These are phyloP conservation scores for Aricia artaxerxes DNA, from an alignment of 2,888 invertebrate genomes.

Conservation along the genomic window DNA sequence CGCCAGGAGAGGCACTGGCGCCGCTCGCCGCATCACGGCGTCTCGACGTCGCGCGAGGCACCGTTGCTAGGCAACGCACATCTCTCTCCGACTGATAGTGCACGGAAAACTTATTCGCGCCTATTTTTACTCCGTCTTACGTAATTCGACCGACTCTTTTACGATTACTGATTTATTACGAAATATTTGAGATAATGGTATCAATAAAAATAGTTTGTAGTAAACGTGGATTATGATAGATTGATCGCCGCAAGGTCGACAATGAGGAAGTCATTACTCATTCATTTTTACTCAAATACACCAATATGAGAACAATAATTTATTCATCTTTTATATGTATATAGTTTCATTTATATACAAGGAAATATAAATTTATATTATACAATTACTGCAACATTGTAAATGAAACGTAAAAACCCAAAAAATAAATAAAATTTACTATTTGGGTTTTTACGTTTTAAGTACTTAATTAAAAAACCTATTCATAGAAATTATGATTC, in stretches of 20 bases:
- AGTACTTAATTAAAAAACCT: too few species aligned
- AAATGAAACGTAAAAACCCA: too few species aligned
- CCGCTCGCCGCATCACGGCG: constrained; percentile 61
- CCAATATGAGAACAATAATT: neutral
- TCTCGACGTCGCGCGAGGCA: constrained; percentile 70
- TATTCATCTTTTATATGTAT: neutral
- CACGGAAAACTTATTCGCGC: constrained; percentile 18
- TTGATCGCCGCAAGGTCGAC: constrained; percentile 1
- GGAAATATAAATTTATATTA: neutral
- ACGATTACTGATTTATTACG: neutral
- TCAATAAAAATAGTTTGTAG: neutral
- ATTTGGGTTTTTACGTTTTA: too few species aligned
- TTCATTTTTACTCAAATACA: constrained; percentile 1
- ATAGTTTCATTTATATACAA: neutral
- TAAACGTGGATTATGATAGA: constrained; percentile 10
- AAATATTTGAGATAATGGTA: neutral
- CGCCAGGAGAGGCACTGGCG: constrained; percentile 63
- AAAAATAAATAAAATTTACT: too few species aligned
- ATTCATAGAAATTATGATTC: too few species aligned
- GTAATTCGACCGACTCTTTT: neutral
- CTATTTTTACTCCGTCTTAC: constrained; percentile 21
- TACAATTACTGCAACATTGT: too few species aligned
- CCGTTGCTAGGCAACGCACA: constrained; percentile 70
- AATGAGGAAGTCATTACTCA: constrained; percentile 3
- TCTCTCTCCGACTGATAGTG: constrained; percentile 36